These are phyloP conservation scores for Antechinus stuartii DNA, from an alignment of 2,113 vertebrate species.

Conservation along the genomic window DNA sequence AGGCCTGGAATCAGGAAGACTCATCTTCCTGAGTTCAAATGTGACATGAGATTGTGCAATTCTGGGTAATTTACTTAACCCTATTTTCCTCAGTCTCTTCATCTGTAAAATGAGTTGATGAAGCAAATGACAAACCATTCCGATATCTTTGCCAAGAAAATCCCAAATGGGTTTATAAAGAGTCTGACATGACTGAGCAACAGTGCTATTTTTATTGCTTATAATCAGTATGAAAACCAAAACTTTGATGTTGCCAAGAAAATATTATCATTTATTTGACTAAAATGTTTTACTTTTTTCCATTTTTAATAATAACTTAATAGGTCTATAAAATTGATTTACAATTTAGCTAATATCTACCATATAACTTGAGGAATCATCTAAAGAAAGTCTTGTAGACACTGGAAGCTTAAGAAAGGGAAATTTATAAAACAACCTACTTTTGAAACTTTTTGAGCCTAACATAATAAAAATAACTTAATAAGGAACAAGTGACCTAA, in stretches of 20 bases:
- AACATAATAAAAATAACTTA: not conserved
- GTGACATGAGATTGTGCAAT: not conserved
- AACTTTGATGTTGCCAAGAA: constrained; percentile 45
- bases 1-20: not conserved
- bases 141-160: not conserved
- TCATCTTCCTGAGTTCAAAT: not conserved
- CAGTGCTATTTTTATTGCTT: constrained; percentile 43
- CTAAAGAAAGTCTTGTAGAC: not conserved
- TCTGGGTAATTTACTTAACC: not conserved
- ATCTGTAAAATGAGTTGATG: not conserved
- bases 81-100: not conserved
- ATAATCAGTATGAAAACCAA: constrained; percentile 8
- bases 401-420: not conserved
- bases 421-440: not conserved
- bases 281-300: not conserved
- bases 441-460: not conserved
- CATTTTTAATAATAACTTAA: not conserved
- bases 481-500: not conserved
- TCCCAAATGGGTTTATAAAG: not conserved
- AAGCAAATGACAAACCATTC: not conserved
- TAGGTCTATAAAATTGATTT: constrained; percentile 60
- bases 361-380: constrained; percentile 1
- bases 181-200: not conserved
- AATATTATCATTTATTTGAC: constrained; percentile 22
- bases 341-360: constrained; percentile 25